These are phyloP conservation scores for Oryzias dopingdopingensis DNA, from an alignment of 2,797 vertebrate genomes.

Conservation along the genomic window DNA sequence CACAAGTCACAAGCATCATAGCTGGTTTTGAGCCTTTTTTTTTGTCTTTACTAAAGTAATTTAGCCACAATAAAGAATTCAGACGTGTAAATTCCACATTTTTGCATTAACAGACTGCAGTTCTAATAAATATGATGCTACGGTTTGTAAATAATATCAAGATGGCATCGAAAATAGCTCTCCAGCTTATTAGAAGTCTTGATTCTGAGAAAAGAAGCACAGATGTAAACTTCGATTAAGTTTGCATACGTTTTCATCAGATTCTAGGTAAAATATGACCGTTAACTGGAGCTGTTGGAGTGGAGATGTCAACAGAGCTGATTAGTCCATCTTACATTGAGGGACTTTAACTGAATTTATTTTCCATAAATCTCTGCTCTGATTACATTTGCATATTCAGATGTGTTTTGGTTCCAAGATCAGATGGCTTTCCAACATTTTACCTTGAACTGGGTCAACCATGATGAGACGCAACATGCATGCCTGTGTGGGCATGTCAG, in stretches of 20 bases:
- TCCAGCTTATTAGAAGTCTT: slow-evolving; percentile 12
- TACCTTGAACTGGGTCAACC: slow-evolving; percentile 62
- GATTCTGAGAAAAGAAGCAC: slow-evolving; percentile 16
- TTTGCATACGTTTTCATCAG: slow-evolving; percentile 8
- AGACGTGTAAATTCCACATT: background rate
- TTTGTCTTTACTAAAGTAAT: too few relatives aligned
- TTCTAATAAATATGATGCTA: background rate
- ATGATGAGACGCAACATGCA: slow-evolving; percentile 34
- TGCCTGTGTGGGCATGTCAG: slow-evolving; percentile 33
- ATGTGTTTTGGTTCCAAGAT: slow-evolving; percentile 61
- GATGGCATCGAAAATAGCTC: background rate
- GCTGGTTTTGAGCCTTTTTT: too few relatives aligned
- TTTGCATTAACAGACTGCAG: background rate
- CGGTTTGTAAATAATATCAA: background rate
- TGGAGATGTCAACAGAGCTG: slow-evolving; percentile 15
- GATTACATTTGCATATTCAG: slow-evolving; percentile 64
- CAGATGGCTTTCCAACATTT: slow-evolving; percentile 58
- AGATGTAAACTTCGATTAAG: slow-evolving; percentile 21
- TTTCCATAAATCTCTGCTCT: slow-evolving; percentile 51
- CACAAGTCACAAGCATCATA: too few relatives aligned
- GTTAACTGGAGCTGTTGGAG: slow-evolving; percentile 28
- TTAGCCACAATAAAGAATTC: too few relatives aligned
- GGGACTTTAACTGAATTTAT: slow-evolving; percentile 46
- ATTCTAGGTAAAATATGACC: slow-evolving; percentile 24
- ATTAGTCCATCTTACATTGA: slow-evolving; percentile 34